Percentiles rank a stretch among this genome's conserved stretches.
Conservation (phyloP, 2,888 invertebrate species). For the Cynaeus angustus region DNA sequence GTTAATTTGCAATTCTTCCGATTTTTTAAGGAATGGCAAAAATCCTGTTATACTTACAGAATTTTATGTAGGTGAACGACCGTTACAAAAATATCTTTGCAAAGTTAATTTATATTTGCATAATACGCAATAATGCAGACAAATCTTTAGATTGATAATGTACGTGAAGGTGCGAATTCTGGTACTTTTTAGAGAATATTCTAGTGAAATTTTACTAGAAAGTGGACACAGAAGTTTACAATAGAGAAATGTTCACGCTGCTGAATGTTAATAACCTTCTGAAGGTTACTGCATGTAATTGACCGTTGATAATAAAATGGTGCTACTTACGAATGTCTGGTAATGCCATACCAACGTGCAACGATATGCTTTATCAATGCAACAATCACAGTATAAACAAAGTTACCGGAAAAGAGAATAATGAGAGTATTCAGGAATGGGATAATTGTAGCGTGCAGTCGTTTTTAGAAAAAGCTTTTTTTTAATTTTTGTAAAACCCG, state of each 20-base stretch:
- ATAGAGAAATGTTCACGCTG: conserved; percentile 41
- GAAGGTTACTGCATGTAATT: conserved; percentile 49
- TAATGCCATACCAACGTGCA: conserved; percentile 3
- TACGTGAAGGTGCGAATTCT: background rate
- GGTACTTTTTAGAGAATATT: background rate
- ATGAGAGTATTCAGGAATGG: too few relatives aligned
- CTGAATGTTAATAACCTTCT: conserved; percentile 50
- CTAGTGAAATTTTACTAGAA: conserved; percentile 42
- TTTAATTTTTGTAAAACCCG: too few relatives aligned
- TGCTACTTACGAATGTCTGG: conserved; percentile 4
- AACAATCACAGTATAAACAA: too few relatives aligned
- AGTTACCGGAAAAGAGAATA: too few relatives aligned
- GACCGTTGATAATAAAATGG: conserved; percentile 41
- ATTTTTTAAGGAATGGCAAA: background rate
- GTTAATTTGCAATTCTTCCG: conserved; percentile 7
- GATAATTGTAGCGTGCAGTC: too few relatives aligned
- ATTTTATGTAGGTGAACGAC: background rate
- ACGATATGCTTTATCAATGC: background rate
- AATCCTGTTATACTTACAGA: conserved; percentile 8
- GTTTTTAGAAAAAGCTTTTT: too few relatives aligned
- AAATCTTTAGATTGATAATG: too few relatives aligned
- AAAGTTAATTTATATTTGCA: too few relatives aligned
- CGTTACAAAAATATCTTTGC: background rate
- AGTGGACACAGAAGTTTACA: conserved; percentile 29
- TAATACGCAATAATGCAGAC: too few relatives aligned